Evolutionary conservation across 2,888 invertebrate genomes (phyloP), one percentile per base, ranked within the genome.

Genomic region (Coleophora deauratella): DNA sequence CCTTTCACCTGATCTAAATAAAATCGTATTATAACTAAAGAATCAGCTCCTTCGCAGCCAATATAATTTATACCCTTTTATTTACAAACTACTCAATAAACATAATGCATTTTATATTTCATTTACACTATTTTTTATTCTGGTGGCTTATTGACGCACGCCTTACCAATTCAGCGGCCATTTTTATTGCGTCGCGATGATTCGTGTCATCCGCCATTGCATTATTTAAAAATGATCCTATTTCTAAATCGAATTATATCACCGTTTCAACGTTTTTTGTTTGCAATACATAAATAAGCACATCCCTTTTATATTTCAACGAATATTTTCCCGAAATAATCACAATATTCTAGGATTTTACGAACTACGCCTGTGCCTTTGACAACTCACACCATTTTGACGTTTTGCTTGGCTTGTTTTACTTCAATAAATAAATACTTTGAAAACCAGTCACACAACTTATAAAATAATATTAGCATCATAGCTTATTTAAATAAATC

Each of bases 181-280:
- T 85, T 74, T 85, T 85, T 82, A 84, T 85, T 85, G 81, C 82
- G 82, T 81, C 79, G 79, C 73, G 82, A 79, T 76, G 81, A 76
- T 78, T 85, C 82, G 82, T 85, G 85, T 82, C 84, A 84, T 81
- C 85, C 85, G 85, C 85, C 85, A 85, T 85, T 85, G 78, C 65
- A 73, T 73, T 72, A 66, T 64, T 51, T 9, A 63, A 71, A n/a
- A 77, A 76, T 63, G 57, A 66, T 65, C 57, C 50, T 59, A 58
- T 57, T 65, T 67, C 44, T 62, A 62, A 58, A 58, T 59, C 58
- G 57, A 63, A 65, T 52, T 63, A 59, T 44, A 61, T 57, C 81
- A 74, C 81, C 65, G 54, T 44, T 55, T 61, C 59, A 62, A 56
- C 49, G 47, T 62, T 54, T 60, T 46, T 45, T 59, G 55, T 43